Evolutionary conservation across 1,140 invertebrate genomes (phyloP).

Genomic region (Drosophila azteca): DNA sequence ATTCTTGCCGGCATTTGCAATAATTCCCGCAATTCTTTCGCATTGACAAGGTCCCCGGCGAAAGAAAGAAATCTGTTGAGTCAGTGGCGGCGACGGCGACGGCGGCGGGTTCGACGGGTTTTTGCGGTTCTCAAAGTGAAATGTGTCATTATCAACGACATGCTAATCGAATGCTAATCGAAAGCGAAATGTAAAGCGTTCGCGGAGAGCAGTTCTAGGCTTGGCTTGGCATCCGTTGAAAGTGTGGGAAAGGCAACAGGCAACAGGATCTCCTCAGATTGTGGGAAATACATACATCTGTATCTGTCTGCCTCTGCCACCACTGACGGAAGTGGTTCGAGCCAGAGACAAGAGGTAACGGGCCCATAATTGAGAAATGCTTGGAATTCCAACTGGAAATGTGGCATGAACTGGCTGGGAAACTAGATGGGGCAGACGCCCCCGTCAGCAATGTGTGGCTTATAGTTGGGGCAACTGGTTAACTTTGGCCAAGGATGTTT

Average conservation of each 20-base stretch:
- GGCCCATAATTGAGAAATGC: neutral
- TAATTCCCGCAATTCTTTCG: conserved; percentile 27
- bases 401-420: neutral
- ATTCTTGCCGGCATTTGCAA: conserved; percentile 35
- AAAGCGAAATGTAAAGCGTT: conserved; percentile 35
- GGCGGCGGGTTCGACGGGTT: no score
- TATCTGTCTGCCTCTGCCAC: no score
- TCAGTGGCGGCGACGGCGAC: conserved; percentile 9
- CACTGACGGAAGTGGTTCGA: conserved; percentile 36
- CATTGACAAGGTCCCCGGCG: conserved; percentile 43
- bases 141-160: conserved; percentile 44
- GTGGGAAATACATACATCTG: conserved; percentile 37
- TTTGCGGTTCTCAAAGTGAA: neutral
- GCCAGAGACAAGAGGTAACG: no score
- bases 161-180: conserved; percentile 48
- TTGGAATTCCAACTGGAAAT: conserved; percentile 38
- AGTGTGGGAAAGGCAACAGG: conserved; percentile 16
- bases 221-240: neutral
- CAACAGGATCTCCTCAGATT: conserved; percentile 1
- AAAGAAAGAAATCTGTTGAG: conserved; percentile 25
- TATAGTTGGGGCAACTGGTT: conserved; percentile 56
- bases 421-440: conserved; percentile 44
- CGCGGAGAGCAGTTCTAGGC: conserved; percentile 22
- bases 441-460: conserved; percentile 45
- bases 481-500: conserved; percentile 79